A percentile compares a stretch with the other conserved stretches of the same genome.
Conservation (phyloP, 2,113 vertebrate species). For the Coregonus clupeaformis region DNA sequence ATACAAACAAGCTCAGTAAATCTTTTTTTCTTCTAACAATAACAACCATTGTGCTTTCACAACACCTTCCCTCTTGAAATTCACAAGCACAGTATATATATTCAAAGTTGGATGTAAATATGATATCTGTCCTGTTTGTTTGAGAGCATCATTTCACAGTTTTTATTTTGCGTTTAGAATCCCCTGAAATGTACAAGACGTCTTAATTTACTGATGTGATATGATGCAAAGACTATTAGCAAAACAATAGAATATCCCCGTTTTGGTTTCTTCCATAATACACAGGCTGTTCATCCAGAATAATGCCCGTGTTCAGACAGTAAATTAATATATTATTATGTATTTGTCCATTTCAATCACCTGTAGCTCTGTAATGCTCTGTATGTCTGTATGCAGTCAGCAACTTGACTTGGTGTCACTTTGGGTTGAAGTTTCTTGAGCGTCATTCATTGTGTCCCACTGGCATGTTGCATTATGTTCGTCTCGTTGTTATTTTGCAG, state of each 20-base stretch:
- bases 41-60: constrained; percentile 65
- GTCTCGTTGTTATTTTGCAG: constrained; percentile 7
- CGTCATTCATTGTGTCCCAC: neutral
- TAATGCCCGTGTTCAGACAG: neutral
- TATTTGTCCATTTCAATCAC: constrained; percentile 1
- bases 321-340: neutral
- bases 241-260: neutral
- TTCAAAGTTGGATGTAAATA: constrained; percentile 34
- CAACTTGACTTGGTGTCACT: neutral
- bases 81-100: constrained; percentile 51
- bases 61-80: constrained; percentile 9
- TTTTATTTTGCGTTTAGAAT: neutral
- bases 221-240: no score
- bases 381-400: neutral
- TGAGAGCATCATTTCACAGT: neutral
- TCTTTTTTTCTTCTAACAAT: constrained; percentile 17
- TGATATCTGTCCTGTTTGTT: neutral
- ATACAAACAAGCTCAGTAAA: constrained; percentile 34
- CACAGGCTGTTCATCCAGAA: neutral
- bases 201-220: neutral
- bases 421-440: neutral
- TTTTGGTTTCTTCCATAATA: neutral
- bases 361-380: neutral
- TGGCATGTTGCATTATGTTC: neutral
- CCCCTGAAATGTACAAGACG: neutral